Conservation (phyloP, 1,140 invertebrate species). For the Eriocheir sinensis region DNA sequence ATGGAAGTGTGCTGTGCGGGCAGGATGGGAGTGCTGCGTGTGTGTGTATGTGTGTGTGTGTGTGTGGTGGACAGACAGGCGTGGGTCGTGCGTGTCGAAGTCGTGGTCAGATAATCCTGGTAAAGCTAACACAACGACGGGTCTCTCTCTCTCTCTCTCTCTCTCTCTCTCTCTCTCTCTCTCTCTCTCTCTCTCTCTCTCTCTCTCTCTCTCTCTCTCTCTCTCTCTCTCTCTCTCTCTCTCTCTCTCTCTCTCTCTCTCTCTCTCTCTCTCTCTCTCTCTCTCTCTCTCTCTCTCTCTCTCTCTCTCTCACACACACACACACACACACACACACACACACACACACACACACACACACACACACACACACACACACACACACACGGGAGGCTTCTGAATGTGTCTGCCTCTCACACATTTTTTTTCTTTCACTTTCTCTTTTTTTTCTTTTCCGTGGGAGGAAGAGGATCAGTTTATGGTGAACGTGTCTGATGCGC, state of each 20-base stretch:
- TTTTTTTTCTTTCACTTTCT: background rate
- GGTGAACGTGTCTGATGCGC: background rate
- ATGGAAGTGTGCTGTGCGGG: background rate
- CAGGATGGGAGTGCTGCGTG: too few species aligned
- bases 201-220: conserved; percentile 13
- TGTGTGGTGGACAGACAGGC: conserved; percentile 3
- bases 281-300: conserved; percentile 22
- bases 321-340: background rate
- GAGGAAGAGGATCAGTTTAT: background rate
- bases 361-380: too few species aligned
- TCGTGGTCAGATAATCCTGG: background rate
- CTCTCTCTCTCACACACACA: background rate
- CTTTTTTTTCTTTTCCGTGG: background rate
- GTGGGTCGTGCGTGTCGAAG: background rate
- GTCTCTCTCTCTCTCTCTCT: background rate
- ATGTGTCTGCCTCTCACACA: background rate
- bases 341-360: too few species aligned
- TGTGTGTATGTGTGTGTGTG: too few species aligned
- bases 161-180: conserved; percentile 4
- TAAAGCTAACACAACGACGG: background rate
- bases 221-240: background rate
- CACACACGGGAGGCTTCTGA: background rate
- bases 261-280: background rate
- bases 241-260: conserved; percentile 4
- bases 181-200: background rate